Conservation (phyloP, 2,888 invertebrate genomes). For the Drosophila cognata region DNA sequence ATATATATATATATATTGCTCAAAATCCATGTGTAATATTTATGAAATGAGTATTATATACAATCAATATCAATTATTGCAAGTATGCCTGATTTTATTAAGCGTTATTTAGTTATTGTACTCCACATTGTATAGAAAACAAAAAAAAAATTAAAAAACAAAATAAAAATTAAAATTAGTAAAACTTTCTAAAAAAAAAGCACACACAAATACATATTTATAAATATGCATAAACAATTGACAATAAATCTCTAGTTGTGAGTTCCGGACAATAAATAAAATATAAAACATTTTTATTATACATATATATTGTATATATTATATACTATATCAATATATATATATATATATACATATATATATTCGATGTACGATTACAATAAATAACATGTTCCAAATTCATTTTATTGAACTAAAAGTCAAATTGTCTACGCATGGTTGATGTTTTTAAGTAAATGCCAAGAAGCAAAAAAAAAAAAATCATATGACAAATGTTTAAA, state of each 20-base stretch:
- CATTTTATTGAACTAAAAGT: slow-evolving; percentile 23
- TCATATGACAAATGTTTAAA: slow-evolving; percentile 22
- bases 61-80: slow-evolving; percentile 12
- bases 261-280: slow-evolving; percentile 71
- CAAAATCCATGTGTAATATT: slow-evolving; percentile 14
- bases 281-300: slow-evolving; percentile 21
- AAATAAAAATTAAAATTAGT: neutral
- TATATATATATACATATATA: slow-evolving; percentile 14
- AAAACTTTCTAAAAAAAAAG: neutral
- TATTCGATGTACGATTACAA: slow-evolving; percentile 10
- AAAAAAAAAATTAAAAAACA: neutral
- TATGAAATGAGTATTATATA: slow-evolving; percentile 19
- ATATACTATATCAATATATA: slow-evolving; percentile 11
- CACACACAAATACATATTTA: slow-evolving; percentile 3
- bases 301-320: slow-evolving; percentile 29
- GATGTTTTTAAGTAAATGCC: slow-evolving; percentile 52
- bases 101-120: slow-evolving; percentile 30
- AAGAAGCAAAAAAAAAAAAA: slow-evolving; percentile 15
- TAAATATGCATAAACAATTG: slow-evolving; percentile 20
- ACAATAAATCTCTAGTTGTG: slow-evolving; percentile 58
- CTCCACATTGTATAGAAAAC: slow-evolving; percentile 23
- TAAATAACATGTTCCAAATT: slow-evolving; percentile 10
- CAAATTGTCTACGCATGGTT: slow-evolving; percentile 74
- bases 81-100: slow-evolving; percentile 27
- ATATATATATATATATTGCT: neutral